Evolutionary conservation across 1,140 invertebrate species (phyloP).

Genomic region (Microvelia longipes): DNA sequence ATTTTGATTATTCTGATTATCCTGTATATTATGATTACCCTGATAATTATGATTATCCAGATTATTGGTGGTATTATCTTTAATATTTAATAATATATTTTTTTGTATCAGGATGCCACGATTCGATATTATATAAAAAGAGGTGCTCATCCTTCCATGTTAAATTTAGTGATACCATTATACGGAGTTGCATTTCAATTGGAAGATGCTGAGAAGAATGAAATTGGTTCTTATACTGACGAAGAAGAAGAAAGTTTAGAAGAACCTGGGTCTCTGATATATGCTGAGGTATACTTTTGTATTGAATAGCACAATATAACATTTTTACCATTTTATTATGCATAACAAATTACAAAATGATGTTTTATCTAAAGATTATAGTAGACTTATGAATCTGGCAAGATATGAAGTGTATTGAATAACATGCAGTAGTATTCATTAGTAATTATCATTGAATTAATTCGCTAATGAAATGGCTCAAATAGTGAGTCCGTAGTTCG

Average conservation of each 20-base stretch:
- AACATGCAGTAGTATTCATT: too few relatives aligned
- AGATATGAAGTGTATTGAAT: too few relatives aligned
- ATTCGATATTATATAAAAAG: conserved; percentile 75
- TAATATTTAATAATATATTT: neutral
- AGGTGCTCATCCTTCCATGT: conserved; percentile 57
- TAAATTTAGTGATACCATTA: conserved; percentile 74
- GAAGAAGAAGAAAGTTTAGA: conserved; percentile 39
- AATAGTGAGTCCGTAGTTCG: too few relatives aligned
- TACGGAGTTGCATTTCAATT: conserved; percentile 74
- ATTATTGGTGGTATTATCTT: neutral
- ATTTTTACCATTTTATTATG: too few relatives aligned
- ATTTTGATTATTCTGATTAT: too few relatives aligned
- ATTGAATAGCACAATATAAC: neutral
- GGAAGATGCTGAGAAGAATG: conserved; percentile 37
- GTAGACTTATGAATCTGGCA: too few relatives aligned
- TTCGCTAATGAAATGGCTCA: too few relatives aligned
- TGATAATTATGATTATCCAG: neutral
- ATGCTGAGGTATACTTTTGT: neutral
- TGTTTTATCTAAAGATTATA: too few relatives aligned
- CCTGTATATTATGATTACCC: too few relatives aligned
- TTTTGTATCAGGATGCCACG: conserved; percentile 54
- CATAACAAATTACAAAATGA: too few relatives aligned
- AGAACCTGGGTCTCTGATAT: neutral
- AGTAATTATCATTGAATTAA: too few relatives aligned
- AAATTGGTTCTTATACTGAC: conserved; percentile 53